Base-by-base conservation (phyloP, 1,140 invertebrate species). In the Hyphantria cunea region DNA sequence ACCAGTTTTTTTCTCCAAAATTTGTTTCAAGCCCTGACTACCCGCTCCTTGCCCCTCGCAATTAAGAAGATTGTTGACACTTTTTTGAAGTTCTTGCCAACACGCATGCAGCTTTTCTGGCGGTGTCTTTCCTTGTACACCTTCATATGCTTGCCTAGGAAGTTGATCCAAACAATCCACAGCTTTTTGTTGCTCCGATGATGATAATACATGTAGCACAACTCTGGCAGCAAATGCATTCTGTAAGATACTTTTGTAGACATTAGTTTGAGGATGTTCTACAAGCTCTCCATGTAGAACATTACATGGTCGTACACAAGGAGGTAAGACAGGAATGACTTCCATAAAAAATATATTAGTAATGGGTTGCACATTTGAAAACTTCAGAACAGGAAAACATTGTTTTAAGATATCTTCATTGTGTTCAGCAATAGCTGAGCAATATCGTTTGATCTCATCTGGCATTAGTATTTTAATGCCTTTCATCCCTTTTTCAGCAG, bases 1-100 rank as follows among this genome's bases (percentile, higher is more conserved):
- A n/a, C 99, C 99, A 76, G 96, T 94, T 90, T 99, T 99, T 82
- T 99, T 99, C 80, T 99, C 99, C 17, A 99, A 92, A n/a, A 98
- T 91, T 92, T 98, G 94, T 74, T 94, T 94, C 3, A 94, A 70
- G 0, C 94, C 94, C 59, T 91, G 87, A 66, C 92, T 92, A 1
- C 54, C 67, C 14, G 91, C 84, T 6, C 90, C 84, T 62, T 83
- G 76, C 33, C 83, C 82, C 56, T 91, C 87, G 51, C 83, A 89
- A 14, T 84, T 93, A 45, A 94, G 84, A 12, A 96, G 70, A 55
- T 94, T 91, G 82, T 96, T 94, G 0, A 96, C 93, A 62, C 93
- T 92, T 17, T 84, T 84, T 84, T 97, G 96, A 6, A 97, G 82
- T 0, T 93, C 86, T 70, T 95, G 93, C 95, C 95, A 97, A 8